Percentiles rank a stretch among this genome's conserved stretches.
phyloP scores from a whole-genome alignment of 2,113 vertebrate species.

The Vimba vimba region DNA sequence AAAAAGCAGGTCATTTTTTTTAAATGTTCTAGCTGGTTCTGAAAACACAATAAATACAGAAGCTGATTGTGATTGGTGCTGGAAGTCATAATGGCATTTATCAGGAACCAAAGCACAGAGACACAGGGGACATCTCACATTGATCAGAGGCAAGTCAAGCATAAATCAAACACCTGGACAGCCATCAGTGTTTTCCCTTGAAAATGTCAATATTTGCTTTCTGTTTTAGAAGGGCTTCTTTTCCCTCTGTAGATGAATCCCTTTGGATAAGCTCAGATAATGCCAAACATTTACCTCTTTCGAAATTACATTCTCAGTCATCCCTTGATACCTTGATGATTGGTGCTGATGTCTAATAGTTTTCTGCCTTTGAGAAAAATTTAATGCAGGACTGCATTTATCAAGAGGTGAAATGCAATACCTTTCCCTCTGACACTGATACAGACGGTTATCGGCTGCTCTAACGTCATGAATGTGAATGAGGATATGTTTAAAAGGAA shows the following conservation, averaged over 20 bases:
- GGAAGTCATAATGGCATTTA: not conserved
- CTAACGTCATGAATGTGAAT: constrained; percentile 40
- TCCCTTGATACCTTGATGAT: constrained; percentile 11
- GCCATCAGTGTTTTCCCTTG: constrained; percentile 24
- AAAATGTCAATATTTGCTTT: constrained; percentile 41
- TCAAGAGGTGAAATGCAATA: constrained; percentile 38
- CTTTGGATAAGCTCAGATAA: constrained; percentile 38
- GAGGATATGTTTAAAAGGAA: constrained; percentile 23
- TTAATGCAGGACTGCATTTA: constrained; percentile 15
- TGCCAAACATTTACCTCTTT: constrained; percentile 38
- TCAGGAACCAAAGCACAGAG: constrained; percentile 5
- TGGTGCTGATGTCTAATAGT: constrained; percentile 28
- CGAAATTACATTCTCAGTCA: constrained; percentile 40
- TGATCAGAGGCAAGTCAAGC: constrained; percentile 17
- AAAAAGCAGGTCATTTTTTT: no score
- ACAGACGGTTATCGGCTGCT: constrained; percentile 41
- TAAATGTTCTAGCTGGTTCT: not conserved
- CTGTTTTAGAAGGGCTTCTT: not conserved
- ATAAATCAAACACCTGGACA: constrained; percentile 35
- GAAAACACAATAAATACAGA: not conserved
- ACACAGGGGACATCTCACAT: constrained; percentile 28
- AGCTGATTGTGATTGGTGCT: not conserved
- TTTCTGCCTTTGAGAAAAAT: constrained; percentile 24
- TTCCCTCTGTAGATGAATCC: constrained; percentile 21
- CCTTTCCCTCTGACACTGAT: constrained; percentile 1